A percentile compares a stretch with the other conserved stretches of the same genome.
phyloP scores from a whole-genome alignment of 2,113 vertebrate species.

The Callipepla californica region DNA sequence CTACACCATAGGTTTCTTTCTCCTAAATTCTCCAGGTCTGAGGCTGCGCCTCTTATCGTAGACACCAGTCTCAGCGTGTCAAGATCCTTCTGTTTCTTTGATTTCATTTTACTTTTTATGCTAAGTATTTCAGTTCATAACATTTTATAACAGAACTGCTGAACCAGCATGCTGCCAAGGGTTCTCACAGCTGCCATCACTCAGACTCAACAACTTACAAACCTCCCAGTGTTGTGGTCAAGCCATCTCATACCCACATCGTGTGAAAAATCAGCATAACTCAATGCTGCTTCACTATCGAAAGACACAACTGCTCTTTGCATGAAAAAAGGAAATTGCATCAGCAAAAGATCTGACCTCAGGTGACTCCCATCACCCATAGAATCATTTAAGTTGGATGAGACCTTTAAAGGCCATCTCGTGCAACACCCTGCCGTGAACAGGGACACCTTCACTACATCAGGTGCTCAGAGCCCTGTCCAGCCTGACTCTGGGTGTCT shows the following conservation, averaged over 20 bases:
- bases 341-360: background rate
- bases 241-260: accelerated
- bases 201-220: background rate
- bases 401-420: too few relatives aligned
- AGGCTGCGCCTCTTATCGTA: background rate
- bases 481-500: too few relatives aligned
- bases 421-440: too few relatives aligned
- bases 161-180: background rate
- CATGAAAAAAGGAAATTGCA: background rate
- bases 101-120: background rate
- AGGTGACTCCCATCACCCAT: background rate
- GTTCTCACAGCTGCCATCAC: accelerated
- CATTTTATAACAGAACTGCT: background rate
- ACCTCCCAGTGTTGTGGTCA: accelerated
- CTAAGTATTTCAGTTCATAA: background rate
- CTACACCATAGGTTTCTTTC: background rate
- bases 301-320: background rate
- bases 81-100: background rate
- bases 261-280: background rate
- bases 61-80: background rate
- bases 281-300: background rate
- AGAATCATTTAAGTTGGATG: too few relatives aligned
- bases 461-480: too few relatives aligned
- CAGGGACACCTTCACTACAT: too few relatives aligned
- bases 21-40: background rate